Conservation (phyloP, 2,113 vertebrate genomes). For the Clarias macrocephalus region DNA sequence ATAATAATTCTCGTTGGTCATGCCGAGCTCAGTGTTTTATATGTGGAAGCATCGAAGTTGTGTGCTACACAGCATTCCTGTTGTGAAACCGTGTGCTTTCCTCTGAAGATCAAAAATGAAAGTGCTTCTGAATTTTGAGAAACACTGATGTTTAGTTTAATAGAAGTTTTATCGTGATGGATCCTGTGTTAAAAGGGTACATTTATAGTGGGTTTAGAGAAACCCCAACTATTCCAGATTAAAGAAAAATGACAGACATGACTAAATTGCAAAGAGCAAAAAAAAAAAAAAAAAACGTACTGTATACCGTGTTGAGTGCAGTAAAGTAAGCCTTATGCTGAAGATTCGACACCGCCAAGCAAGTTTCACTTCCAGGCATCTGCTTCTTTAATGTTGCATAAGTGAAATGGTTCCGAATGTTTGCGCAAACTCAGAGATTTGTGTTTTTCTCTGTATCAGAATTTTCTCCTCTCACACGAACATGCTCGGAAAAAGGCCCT, state of each 20-base stretch:
- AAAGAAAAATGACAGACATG: not conserved
- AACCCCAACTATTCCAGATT: not conserved
- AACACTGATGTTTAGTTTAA: not conserved
- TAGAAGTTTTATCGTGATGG: not conserved
- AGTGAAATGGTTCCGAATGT: not conserved
- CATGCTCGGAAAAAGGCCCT: not conserved
- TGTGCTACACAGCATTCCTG: not conserved
- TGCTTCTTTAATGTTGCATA: not conserved
- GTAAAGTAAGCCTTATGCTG: too few species aligned
- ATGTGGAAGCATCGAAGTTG: not conserved
- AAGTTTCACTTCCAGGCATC: slow-evolving; percentile 22
- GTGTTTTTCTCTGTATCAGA: not conserved
- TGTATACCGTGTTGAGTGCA: too few species aligned
- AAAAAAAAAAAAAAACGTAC: too few species aligned
- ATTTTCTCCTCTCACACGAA: not conserved
- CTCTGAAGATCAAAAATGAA: not conserved
- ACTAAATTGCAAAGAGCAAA: not conserved
- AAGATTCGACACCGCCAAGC: not conserved
- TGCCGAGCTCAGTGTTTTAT: not conserved
- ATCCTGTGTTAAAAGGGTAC: not conserved
- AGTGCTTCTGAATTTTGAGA: not conserved
- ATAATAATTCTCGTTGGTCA: not conserved
- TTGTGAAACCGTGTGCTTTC: not conserved
- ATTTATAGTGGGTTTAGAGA: too few species aligned
- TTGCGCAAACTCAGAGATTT: not conserved